Percentiles rank a stretch among this genome's conserved stretches.
Conservation (phyloP, 1,140 invertebrate species). For the Macrobrachium rosenbergii region DNA sequence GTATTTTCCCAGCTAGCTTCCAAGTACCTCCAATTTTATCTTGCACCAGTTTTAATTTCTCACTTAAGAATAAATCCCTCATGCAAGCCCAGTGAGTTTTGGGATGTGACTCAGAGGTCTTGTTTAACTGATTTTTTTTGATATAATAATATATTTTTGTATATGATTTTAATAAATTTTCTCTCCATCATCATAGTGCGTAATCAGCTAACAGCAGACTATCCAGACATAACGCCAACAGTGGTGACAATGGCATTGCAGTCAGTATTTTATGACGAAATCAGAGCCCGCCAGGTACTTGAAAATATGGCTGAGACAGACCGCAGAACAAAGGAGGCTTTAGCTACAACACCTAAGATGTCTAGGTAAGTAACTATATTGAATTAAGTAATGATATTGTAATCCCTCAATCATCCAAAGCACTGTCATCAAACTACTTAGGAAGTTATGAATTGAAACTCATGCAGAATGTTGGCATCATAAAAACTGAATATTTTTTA, state of each 20-base stretch:
- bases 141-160: background rate
- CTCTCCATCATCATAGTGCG: conserved; percentile 76
- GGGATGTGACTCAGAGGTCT: too few relatives aligned
- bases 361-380: conserved; percentile 25
- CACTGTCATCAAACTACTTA: too few relatives aligned
- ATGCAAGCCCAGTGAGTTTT: too few relatives aligned
- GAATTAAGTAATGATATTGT: too few relatives aligned
- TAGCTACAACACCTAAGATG: conserved; percentile 35
- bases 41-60: too few relatives aligned
- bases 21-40: too few relatives aligned
- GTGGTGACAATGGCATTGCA: conserved; percentile 88
- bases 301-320: conserved; percentile 78
- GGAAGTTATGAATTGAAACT: background rate
- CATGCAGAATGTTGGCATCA: background rate
- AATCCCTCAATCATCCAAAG: background rate
- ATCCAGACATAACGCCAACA: conserved; percentile 81
- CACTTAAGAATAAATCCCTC: too few relatives aligned
- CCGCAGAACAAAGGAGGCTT: conserved; percentile 69
- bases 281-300: conserved; percentile 82
- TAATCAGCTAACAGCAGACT: conserved; percentile 79
- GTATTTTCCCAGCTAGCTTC: too few relatives aligned
- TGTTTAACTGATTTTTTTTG: too few relatives aligned
- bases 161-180: background rate
- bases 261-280: conserved; percentile 86
- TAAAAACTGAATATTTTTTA: background rate